Evolutionary conservation across 2,797 vertebrate genomes (phyloP).

Genomic region (Chanos chanos): DNA sequence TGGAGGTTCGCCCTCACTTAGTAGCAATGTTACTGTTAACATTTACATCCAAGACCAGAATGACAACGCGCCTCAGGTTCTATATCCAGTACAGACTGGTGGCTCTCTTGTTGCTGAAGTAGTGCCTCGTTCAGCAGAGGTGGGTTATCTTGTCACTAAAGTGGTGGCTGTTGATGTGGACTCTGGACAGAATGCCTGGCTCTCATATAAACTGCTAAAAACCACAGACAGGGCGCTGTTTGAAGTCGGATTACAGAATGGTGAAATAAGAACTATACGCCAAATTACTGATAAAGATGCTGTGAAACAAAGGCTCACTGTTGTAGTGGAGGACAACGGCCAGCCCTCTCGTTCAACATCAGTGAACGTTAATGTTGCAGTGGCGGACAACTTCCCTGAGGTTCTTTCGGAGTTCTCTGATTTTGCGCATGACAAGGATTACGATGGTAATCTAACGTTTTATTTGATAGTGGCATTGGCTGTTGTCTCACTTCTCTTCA

Average conservation of each 20-base stretch:
- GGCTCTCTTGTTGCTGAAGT: too few relatives aligned
- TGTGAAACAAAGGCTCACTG: slow-evolving; percentile 37
- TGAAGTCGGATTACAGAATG: slow-evolving; percentile 27
- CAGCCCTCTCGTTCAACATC: slow-evolving; percentile 49
- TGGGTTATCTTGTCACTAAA: too few relatives aligned
- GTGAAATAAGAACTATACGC: slow-evolving; percentile 44
- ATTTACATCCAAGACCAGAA: too few relatives aligned
- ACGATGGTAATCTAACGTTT: slow-evolving; percentile 33
- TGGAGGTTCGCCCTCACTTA: slow-evolving; percentile 1
- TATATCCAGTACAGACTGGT: too few relatives aligned
- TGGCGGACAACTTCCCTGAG: slow-evolving; percentile 46
- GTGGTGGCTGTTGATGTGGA: too few relatives aligned
- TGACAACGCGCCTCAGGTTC: too few relatives aligned
- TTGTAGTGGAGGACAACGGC: slow-evolving; percentile 42
- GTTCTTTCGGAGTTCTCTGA: not conserved
- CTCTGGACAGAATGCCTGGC: too few relatives aligned
- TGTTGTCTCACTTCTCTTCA: slow-evolving; percentile 17
- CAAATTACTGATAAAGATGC: slow-evolving; percentile 62
- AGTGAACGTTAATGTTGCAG: slow-evolving; percentile 47
- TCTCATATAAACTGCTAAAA: slow-evolving; percentile 56
- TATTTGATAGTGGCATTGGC: slow-evolving; percentile 24
- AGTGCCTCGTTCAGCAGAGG: too few relatives aligned
- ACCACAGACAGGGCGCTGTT: slow-evolving; percentile 52
- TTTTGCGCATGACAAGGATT: slow-evolving; percentile 19
- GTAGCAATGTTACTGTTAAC: not conserved